Percentiles rank a stretch among this genome's conserved stretches.
phyloP scores from a whole-genome alignment of 2,888 invertebrate species.

The Stegophylla sp. region DNA sequence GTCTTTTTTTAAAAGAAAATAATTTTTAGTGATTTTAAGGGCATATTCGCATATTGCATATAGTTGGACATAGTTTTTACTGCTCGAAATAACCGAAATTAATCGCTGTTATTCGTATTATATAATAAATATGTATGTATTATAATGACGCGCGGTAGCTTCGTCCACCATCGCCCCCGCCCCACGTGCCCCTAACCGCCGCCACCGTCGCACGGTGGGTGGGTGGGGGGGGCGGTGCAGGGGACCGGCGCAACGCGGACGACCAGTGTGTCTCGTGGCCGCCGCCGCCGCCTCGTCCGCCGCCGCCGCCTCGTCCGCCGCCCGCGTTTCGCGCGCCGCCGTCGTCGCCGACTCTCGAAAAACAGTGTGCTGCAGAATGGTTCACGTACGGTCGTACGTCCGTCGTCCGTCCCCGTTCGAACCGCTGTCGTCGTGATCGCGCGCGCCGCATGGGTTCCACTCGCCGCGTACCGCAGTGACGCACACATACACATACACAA shows the following conservation, averaged over 20 bases:
- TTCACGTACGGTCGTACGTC: slow-evolving; percentile 55
- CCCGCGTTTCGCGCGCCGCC: slow-evolving; percentile 20
- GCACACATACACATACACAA: too few relatives aligned
- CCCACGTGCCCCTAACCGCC: not conserved
- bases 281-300: too few relatives aligned
- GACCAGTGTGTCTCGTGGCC: slow-evolving; percentile 17
- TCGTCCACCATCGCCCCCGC: not conserved
- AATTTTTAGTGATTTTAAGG: too few relatives aligned
- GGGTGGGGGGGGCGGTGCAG: too few relatives aligned
- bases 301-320: slow-evolving; percentile 2
- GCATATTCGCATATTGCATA: too few relatives aligned
- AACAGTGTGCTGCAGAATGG: slow-evolving; percentile 53
- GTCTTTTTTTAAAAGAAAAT: too few relatives aligned
- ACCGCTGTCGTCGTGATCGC: slow-evolving; percentile 41
- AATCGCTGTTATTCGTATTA: too few relatives aligned
- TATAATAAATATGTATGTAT: too few relatives aligned
- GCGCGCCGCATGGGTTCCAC: slow-evolving; percentile 32
- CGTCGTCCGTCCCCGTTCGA: slow-evolving; percentile 40
- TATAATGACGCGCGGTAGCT: not conserved
- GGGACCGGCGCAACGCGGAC: slow-evolving; percentile 53
- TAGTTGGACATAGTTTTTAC: too few relatives aligned
- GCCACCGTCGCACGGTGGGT: not conserved
- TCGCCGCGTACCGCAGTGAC: not conserved
- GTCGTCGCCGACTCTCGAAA: too few relatives aligned
- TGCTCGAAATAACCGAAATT: too few relatives aligned